phyloP scores from a whole-genome alignment of 2,797 vertebrate genomes.

The Tragopan temminckii region DNA sequence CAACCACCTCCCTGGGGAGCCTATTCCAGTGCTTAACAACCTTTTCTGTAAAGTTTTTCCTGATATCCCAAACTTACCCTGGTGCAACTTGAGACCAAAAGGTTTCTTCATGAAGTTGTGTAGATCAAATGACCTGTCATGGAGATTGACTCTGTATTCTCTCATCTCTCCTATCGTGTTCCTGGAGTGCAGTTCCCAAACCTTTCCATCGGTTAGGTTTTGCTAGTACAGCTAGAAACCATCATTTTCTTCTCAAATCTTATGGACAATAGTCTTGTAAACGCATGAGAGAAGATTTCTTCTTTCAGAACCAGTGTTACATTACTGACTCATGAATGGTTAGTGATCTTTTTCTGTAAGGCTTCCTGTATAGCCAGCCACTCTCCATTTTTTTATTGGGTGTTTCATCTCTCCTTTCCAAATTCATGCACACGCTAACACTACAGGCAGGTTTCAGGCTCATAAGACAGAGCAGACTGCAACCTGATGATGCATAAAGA shows the following conservation, averaged over 20 bases:
- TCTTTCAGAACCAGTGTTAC: not conserved
- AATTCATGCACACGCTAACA: not conserved
- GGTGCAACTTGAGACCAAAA: too few species aligned
- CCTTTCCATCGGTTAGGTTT: not conserved
- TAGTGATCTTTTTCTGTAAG: not conserved
- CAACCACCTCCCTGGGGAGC: too few species aligned
- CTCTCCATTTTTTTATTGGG: not conserved
- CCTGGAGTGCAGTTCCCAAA: not conserved
- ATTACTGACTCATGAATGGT: not conserved
- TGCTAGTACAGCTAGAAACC: not conserved
- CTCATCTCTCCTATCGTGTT: not conserved
- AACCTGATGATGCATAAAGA: not conserved
- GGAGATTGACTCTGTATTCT: not conserved
- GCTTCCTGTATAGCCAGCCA: not conserved
- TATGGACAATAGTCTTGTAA: not conserved
- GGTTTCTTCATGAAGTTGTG: not conserved
- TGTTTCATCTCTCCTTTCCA: not conserved
- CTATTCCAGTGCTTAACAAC: too few species aligned
- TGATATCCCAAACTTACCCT: too few species aligned
- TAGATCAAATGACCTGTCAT: not conserved
- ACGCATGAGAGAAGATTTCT: not conserved
- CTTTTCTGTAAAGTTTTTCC: too few species aligned
- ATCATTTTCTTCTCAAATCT: not conserved
- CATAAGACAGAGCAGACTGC: not conserved
- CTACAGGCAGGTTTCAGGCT: not conserved